Evolutionary conservation across 2,888 invertebrate genomes (phyloP), one percentile per base, ranked within the genome.

Genomic region (Ganaspis brasiliensis): DNA sequence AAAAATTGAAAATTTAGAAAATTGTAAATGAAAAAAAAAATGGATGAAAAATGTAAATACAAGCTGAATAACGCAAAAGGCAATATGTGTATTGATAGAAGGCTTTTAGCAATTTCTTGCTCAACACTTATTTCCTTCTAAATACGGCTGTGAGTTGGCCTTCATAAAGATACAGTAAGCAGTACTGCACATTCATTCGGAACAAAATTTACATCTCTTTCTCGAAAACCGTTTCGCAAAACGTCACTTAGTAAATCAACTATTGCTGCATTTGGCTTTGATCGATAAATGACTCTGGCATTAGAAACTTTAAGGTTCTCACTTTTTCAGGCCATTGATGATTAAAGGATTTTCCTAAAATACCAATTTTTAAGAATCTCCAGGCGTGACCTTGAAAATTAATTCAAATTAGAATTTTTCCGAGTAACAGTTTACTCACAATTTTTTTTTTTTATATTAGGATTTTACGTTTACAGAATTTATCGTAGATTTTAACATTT

Each of bases 161-260:
- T 63, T 63, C 37, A 37, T 21, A 21, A 21, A 40, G 63, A 40
- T 63, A 37, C 63, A 63, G 19, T 63, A 40, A 63, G 19, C 21
- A 63, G 16, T 52, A 52, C 52, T 21, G 63, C 19, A 63, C 63
- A 63, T 63, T 63, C 63, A 63, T 63, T 40, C 37, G 19, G 63
- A 19, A 63, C 63, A 63, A 63, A 63, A 63, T 63, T 63, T 63
- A 63, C 63, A 63, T 63, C 63, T 63, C 63, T 63, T 63, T 63
- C 63, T 63, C 63, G 63, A 63, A 63, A 63, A 63, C 63, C 19
- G 35, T 37, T 63, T 63, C 63, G 63, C 63, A 63, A 63, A 63
- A 40, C 37, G 19, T 63, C 37, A 37, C 40, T 37, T 21, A 40
- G 63, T 40, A 37, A 63, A 63, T 40, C 63, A 21, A 37, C 63